A percentile compares a stretch with the other conserved stretches of the same genome.
Conservation (phyloP, 2,113 vertebrate genomes). For the Mobula birostris region DNA sequence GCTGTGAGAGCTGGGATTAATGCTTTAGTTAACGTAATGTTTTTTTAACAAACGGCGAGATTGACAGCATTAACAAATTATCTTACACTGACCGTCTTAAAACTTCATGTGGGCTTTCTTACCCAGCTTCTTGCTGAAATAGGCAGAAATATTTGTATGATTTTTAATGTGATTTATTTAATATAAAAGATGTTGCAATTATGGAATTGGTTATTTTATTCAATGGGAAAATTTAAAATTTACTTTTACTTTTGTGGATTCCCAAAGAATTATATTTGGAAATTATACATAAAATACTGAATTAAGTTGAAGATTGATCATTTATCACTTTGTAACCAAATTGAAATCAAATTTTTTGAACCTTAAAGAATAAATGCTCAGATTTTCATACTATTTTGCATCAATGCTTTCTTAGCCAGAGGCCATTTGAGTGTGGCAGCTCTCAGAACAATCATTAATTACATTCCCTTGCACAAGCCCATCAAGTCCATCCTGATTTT, state of each 20-base stretch:
- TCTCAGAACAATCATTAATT: no score
- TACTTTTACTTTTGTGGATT: neutral
- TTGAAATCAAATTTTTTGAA: neutral
- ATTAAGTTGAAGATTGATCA: no score
- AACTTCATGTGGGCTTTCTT: neutral
- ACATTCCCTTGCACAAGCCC: no score
- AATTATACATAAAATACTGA: neutral
- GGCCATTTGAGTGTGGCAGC: no score
- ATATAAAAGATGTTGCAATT: neutral
- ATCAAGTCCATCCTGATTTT: no score
- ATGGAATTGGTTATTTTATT: neutral
- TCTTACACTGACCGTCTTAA: neutral
- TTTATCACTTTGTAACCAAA: neutral
- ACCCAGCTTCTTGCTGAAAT: no score
- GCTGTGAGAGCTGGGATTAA: neutral
- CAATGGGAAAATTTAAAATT: neutral
- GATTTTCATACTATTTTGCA: neutral
- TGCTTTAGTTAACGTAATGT: neutral
- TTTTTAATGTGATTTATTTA: neutral
- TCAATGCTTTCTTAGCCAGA: no score
- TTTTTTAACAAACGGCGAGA: neutral
- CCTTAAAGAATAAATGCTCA: neutral
- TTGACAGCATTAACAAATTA: neutral
- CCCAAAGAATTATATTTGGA: neutral
- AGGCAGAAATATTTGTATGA: neutral